Evolutionary conservation across 2,888 invertebrate species (phyloP), one percentile per base, ranked within the genome.

Genomic region (Drosophila diplacantha): DNA sequence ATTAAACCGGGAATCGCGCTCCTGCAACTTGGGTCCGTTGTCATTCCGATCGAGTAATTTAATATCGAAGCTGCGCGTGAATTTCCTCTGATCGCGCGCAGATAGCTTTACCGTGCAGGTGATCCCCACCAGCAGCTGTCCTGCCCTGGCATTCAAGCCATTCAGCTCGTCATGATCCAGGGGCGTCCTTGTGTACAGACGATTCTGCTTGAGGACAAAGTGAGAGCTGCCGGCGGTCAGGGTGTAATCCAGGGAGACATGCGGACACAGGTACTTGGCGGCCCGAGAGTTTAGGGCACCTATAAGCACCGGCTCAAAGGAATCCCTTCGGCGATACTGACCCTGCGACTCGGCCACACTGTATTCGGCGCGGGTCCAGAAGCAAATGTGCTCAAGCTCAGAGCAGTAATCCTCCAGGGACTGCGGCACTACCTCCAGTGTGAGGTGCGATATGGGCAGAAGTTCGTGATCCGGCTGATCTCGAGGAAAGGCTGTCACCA

Each of bases 21-120:
- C 90, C 69, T 91, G 87, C 32, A 92, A 75, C 72, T 94, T 90
- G 1, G 98, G 97, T 11, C 96, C 95, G 86, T 98, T 97, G 87
- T 98, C 98, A 88, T 98, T 98, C 87, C 96, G 95, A 85, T 95
- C 95, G 51, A 94, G 87, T 9, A 98, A 92, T 4, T 89, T 88
- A n/a, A 92, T 83, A 41, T 85, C 79, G 8, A 68, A 81, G 50
- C 49, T 74, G 1, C 76, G 52, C 44, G 60, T 47, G 22, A 81
- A 80, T 0, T 72, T 66, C 2, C 73, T 70, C 46, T 72, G 61
- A 24, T 72, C 72, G 43, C 72, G 70, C 0, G 55, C 20, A 7
- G 66, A 54, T 1, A 73, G 87, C 85, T 83, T 87, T 3, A 86
- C 88, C 1, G 89, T 85, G 54, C 88, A 87, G 54, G 66, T 80